Evolutionary conservation across 2,888 invertebrate species (phyloP), one percentile per base, ranked within the genome.

Genomic region (Trissolcus japonicus): DNA sequence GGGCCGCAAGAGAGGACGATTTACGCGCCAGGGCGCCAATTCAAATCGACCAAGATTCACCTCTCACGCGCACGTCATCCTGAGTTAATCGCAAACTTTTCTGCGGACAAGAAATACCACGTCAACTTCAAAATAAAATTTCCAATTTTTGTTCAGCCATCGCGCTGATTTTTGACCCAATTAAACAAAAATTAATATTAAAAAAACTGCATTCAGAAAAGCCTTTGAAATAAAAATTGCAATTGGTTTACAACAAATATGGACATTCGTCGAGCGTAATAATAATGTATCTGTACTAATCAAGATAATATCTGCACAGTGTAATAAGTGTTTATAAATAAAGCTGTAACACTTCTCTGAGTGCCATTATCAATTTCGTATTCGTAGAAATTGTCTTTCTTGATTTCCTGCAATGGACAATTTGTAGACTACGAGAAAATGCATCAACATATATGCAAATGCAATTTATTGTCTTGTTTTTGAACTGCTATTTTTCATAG

Each of bases 1-100:
- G 76, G 43, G 41, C 21, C 59, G 56, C 61, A 46, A 40, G 67
- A 43, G 65, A 53, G 48, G 67, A 62, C 60, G 75, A 54, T 35
- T 35, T 67, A 43, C 57, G 41, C 50, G 25, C 51, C 51, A 40
- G 21, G 9, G 43, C 67, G 46, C 59, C 57, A 21, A 66, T 66
- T 50, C 46, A 17, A 29, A 43, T 57, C 50, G 50, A 21, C 56
- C 56, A 43, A 56, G 9, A 55, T 61, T 50, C 40, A 16, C 16
- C 35, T 40, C 51, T 25, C 25, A 3, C 25, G 25, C 25, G 25
- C 25, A 25, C 25, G 25, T 25, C 25, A 6, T 25, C 25, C 25
- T 25, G 25, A 25, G 25, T 25, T 6, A 25, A 25, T 25, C 6
- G 25, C 25, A 25, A 25, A 2, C 4, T 6, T 6, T 25, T 4